Evolutionary conservation across 1,140 invertebrate genomes (phyloP).

Genomic region (Musca vetustissima): DNA sequence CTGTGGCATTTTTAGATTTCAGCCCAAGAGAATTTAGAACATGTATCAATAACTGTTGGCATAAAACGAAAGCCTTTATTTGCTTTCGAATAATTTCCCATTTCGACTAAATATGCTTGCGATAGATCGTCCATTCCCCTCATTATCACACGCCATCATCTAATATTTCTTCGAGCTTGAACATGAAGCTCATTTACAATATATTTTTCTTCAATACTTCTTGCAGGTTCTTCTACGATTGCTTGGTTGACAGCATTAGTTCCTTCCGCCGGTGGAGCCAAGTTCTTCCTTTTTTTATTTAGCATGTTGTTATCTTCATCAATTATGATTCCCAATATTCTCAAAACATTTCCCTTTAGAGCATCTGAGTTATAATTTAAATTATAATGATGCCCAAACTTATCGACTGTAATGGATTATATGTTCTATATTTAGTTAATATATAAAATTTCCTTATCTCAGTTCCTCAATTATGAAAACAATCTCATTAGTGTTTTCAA

Average conservation of each 20-base stretch:
- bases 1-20: not conserved
- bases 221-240: too few relatives aligned
- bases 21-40: too few relatives aligned
- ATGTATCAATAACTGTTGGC: too few relatives aligned
- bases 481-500: slow-evolving; percentile 38
- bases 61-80: not conserved
- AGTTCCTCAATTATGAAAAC: not conserved
- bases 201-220: too few relatives aligned
- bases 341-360: not conserved
- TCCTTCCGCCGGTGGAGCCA: slow-evolving; percentile 8
- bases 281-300: slow-evolving; percentile 54
- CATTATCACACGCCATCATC: too few relatives aligned
- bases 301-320: slow-evolving; percentile 31
- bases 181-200: not conserved
- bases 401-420: too few relatives aligned
- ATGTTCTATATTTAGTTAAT: too few relatives aligned
- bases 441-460: slow-evolving; percentile 10
- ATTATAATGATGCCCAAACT: slow-evolving; percentile 32
- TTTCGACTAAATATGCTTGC: not conserved
- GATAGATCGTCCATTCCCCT: not conserved
- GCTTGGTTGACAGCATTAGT: not conserved
- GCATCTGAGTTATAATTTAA: not conserved
- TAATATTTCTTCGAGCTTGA: too few relatives aligned
- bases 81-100: not conserved
- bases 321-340: slow-evolving; percentile 34